Percentiles rank a stretch among this genome's conserved stretches.
Conservation (phyloP, 2,113 vertebrate species). For the Pogona vitticeps region DNA sequence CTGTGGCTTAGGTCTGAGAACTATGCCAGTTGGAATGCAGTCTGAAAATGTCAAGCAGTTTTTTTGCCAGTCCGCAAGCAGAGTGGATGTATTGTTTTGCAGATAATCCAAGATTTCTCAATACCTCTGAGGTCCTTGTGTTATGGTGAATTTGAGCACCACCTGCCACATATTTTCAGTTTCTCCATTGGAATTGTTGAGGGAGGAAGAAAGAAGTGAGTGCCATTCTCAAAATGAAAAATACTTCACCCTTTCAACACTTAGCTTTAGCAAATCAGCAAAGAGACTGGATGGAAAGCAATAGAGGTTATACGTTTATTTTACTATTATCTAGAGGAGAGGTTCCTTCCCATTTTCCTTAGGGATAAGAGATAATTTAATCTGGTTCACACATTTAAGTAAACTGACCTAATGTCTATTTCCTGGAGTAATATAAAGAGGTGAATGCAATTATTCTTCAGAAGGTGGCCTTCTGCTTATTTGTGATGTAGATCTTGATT, state of each 20-base stretch:
- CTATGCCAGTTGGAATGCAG: not conserved
- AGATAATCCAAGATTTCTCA: not conserved
- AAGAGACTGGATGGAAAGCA: not conserved
- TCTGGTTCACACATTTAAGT: too few relatives aligned
- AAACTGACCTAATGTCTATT: too few relatives aligned
- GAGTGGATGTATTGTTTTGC: not conserved
- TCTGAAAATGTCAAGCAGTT: not conserved
- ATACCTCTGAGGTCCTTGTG: not conserved
- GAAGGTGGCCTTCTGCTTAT: too few relatives aligned
- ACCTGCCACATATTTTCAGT: not conserved
- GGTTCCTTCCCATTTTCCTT: not conserved
- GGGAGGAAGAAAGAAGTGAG: too few relatives aligned
- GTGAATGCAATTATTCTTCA: too few relatives aligned
- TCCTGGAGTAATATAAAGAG: too few relatives aligned
- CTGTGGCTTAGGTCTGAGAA: not conserved
- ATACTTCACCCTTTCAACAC: too few relatives aligned
- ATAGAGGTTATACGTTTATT: not conserved
- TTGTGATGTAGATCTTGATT: too few relatives aligned
- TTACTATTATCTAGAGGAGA: not conserved
- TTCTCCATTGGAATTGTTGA: too few relatives aligned
- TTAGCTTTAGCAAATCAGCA: not conserved
- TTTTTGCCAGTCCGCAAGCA: not conserved
- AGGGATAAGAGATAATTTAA: too few relatives aligned
- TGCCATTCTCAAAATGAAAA: too few relatives aligned
- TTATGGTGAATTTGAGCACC: not conserved